These are phyloP conservation scores for Podocnemis expansa DNA, from an alignment of 2,113 vertebrate species.

Conservation along the genomic window DNA sequence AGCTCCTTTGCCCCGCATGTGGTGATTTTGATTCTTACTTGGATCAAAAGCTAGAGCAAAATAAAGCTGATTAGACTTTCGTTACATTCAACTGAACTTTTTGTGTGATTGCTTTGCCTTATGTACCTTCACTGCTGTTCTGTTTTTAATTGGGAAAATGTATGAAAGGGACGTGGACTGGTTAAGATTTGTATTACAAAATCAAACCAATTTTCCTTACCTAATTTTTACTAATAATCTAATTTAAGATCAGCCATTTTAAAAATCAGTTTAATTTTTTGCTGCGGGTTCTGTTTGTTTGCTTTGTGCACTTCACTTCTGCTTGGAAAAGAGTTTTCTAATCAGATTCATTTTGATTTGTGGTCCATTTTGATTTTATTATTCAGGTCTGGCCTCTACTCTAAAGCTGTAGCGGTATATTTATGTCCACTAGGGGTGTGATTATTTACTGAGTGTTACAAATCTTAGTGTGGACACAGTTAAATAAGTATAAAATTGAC, in stretches of 20 bases:
- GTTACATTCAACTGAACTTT: background rate
- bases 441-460: background rate
- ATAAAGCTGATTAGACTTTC: background rate
- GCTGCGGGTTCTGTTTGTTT: accelerated
- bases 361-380: background rate
- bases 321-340: background rate
- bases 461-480: background rate
- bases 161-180: background rate
- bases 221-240: background rate
- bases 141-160: background rate
- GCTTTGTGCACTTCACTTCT: background rate
- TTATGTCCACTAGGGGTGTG: background rate
- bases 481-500: background rate
- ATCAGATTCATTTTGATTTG: background rate
- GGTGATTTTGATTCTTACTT: background rate
- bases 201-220: background rate
- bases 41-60: background rate
- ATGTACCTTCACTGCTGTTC: background rate
- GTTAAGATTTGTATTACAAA: background rate
- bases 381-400: background rate
- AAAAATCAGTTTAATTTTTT: background rate
- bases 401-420: background rate
- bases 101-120: background rate
- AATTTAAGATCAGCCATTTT: background rate
- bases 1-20: background rate